Percentiles rank a stretch among this genome's conserved stretches.
phyloP scores from a whole-genome alignment of 1,140 invertebrate species.

The Potamilus streckersoni region DNA sequence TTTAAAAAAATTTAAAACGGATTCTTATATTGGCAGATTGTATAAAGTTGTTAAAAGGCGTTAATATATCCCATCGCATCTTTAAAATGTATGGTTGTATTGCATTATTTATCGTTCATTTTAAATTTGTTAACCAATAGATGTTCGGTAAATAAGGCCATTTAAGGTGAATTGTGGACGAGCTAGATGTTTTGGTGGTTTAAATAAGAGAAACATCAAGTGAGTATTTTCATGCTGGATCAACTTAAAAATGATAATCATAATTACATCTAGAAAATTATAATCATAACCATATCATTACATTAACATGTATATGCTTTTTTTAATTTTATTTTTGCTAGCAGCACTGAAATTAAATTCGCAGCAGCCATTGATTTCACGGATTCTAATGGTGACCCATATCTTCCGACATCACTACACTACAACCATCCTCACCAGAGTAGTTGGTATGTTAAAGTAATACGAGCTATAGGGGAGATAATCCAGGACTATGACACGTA shows the following conservation, averaged over 20 bases:
- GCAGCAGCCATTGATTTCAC: conserved; percentile 79
- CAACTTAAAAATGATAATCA: neutral
- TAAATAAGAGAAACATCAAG: neutral
- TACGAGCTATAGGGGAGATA: conserved; percentile 74
- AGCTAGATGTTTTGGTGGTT: neutral
- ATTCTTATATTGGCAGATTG: no score
- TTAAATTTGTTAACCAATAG: no score
- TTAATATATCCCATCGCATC: no score
- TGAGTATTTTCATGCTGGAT: no score
- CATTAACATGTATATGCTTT: neutral
- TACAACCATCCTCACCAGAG: conserved; percentile 67
- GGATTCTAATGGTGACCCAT: conserved; percentile 75
- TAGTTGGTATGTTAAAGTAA: conserved; percentile 71
- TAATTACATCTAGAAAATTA: neutral
- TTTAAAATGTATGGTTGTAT: no score
- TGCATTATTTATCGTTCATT: no score
- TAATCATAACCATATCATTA: neutral
- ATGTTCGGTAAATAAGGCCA: no score
- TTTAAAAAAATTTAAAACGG: no score
- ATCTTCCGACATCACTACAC: conserved; percentile 72
- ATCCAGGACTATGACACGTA: conserved; percentile 75
- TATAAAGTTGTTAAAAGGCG: no score
- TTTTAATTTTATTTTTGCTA: conserved; percentile 5
- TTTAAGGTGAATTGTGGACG: neutral
- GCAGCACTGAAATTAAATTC: conserved; percentile 72